Evolutionary conservation across 2,113 vertebrate species (phyloP), one percentile per base, ranked within the genome.

Genomic region (Pituophis catenifer): DNA sequence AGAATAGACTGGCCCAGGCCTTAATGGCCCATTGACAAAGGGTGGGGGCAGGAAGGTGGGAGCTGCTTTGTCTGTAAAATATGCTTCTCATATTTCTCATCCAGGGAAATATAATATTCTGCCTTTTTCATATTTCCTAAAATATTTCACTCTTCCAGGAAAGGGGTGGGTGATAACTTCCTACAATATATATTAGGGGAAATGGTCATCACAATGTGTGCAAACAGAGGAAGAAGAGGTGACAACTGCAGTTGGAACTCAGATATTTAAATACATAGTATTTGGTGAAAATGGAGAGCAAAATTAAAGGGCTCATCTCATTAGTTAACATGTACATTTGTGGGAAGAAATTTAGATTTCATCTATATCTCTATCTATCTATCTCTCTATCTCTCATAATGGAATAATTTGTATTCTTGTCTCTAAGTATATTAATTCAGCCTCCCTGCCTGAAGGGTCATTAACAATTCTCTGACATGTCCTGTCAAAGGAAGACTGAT

Each of bases 401-500:
- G 1, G 65, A 26, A 17, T 86, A 8, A 5, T 5, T 54, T 93
- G 2, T 89, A 89, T 1, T 90, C 92, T 86, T 91, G 88, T 62
- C 9, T 92, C 75, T 92, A 87, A 11, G 0, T 1, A 48, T 3
- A 70, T 91, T 81, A 94, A 87, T 90, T 26, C 93, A 92, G 0
- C 52, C 19, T 91, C 85, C 91, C 6, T 92, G 24, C 92, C 92
- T 65, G 7, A 92, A 91, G 4, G 53, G 8, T 91, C 91, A 94
- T 33, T 90, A 91, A 94, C 5, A 62, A 93, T 94, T 53, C 2
- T 90, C 44, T 92, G 15, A 92, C 24, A 48, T 75, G 54, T 0
- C 81, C 7, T 62, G 2, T 23, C 50, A 58, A 19, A 89, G 88
- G 6, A 95, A 94, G 89, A 95, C 93, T 91, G 24, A 48, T 81